Conservation (phyloP, 2,888 invertebrate genomes). For the Orthosia incerta region DNA sequence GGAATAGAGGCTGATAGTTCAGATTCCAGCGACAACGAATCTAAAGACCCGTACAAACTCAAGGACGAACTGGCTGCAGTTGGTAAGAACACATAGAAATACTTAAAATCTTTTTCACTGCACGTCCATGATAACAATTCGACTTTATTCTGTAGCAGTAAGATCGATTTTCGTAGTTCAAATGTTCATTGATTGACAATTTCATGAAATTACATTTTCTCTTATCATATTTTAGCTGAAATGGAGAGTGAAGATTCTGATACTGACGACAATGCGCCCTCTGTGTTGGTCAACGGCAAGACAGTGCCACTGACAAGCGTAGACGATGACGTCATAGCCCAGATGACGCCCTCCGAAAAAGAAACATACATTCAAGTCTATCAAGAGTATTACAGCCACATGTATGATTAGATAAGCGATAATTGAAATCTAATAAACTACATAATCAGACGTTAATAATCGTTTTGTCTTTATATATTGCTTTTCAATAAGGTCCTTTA, state of each 20-base stretch:
- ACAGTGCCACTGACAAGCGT: conserved; percentile 96
- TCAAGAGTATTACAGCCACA: conserved; percentile 97
- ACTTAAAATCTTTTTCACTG: not conserved
- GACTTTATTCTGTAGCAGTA: not conserved
- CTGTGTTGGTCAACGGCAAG: conserved; percentile 95
- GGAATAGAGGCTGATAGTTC: conserved; percentile 91
- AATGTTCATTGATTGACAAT: not conserved
- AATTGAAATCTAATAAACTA: conserved; percentile 60
- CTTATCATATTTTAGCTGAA: conserved; percentile 89
- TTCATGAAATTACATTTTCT: not conserved
- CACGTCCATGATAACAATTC: not conserved
- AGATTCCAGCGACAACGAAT: conserved; percentile 96
- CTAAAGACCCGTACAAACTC: conserved; percentile 90
- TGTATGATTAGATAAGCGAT: conserved; percentile 92
- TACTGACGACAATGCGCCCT: conserved; percentile 95
- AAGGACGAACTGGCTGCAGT: conserved; percentile 92
- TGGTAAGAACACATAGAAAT: conserved; percentile 85
- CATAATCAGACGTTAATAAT: conserved; percentile 57
- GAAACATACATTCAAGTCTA: conserved; percentile 98
- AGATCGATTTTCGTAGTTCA: not conserved
- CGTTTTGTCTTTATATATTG: conserved; percentile 45
- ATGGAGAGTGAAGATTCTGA: conserved; percentile 95
- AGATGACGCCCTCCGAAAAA: conserved; percentile 98
- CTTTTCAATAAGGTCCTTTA: conserved; percentile 31
- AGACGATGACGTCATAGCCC: conserved; percentile 96